Conservation (phyloP, 2,113 vertebrate genomes). For the Dinomys branickii region DNA sequence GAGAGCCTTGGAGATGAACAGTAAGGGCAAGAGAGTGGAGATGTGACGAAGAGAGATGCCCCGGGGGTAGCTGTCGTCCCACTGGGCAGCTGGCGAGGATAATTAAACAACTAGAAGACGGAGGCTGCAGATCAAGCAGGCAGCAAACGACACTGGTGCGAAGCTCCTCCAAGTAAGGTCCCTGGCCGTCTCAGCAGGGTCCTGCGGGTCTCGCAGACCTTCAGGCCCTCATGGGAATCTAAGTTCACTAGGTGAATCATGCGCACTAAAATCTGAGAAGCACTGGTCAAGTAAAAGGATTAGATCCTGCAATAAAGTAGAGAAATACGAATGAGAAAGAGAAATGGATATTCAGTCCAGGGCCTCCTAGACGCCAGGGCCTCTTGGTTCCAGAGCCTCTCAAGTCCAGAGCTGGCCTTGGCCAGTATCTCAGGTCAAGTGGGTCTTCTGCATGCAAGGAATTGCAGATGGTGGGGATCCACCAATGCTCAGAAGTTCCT, state of each 20-base stretch:
- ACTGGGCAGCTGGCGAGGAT: not conserved
- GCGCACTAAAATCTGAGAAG: not conserved
- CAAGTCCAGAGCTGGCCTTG: not conserved
- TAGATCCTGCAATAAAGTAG: not conserved
- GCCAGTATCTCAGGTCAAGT: not conserved
- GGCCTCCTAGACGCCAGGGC: not conserved
- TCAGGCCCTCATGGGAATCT: not conserved
- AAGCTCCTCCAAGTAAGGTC: not conserved
- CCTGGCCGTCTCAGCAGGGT: not conserved
- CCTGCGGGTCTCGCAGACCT: not conserved
- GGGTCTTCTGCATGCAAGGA: not conserved
- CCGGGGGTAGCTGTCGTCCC: not conserved
- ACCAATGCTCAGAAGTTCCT: not conserved
- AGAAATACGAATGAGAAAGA: not conserved
- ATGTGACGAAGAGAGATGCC: not conserved
- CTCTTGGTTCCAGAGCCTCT: not conserved
- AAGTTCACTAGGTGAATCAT: not conserved
- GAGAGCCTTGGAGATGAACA: not conserved
- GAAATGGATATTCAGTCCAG: not conserved
- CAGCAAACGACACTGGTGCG: not conserved
- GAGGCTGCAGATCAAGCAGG: not conserved
- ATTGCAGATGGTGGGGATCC: fast-evolving
- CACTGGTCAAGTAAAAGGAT: not conserved
- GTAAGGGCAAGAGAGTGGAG: not conserved
- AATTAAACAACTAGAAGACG: not conserved